Percentiles rank a stretch among this genome's conserved stretches.
phyloP scores from a whole-genome alignment of 2,113 vertebrate genomes.

The Dermatemys mawii region DNA sequence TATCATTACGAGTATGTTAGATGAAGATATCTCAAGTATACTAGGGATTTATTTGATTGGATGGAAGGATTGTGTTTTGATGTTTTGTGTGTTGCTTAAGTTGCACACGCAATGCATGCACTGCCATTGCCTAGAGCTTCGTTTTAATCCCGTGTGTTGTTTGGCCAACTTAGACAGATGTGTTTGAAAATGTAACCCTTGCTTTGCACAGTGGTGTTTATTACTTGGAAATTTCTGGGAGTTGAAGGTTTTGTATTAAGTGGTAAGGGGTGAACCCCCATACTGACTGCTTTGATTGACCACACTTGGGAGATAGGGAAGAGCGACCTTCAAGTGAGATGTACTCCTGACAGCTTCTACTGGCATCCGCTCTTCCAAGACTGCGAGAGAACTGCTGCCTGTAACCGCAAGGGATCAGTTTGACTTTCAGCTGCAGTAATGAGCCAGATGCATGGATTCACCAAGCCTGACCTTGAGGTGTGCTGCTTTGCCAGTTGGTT shows the following conservation, averaged over 20 bases:
- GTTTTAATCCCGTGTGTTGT: fast-evolving
- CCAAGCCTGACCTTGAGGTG: not conserved
- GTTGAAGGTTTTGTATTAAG: fast-evolving
- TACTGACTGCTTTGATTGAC: not conserved
- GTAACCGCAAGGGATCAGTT: fast-evolving
- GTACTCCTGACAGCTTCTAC: not conserved
- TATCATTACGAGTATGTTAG: not conserved
- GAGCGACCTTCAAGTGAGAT: not conserved
- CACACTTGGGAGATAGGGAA: not conserved
- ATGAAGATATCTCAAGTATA: not conserved
- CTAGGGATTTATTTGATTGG: fast-evolving
- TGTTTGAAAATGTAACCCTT: not conserved
- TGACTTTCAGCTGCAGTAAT: not conserved
- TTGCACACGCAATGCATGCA: fast-evolving
- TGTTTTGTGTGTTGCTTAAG: not conserved
- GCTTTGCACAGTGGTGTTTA: not conserved
- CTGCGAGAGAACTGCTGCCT: fast-evolving
- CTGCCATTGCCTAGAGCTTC: not conserved
- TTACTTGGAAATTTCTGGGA: not conserved
- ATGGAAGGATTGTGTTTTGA: not conserved
- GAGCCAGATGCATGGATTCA: too few relatives aligned
- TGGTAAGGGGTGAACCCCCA: fast-evolving
- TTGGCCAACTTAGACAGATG: fast-evolving
- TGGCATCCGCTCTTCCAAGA: not conserved
- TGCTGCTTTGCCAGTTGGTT: not conserved